phyloP scores from a whole-genome alignment of 2,888 invertebrate genomes.

The Neria commutata region DNA sequence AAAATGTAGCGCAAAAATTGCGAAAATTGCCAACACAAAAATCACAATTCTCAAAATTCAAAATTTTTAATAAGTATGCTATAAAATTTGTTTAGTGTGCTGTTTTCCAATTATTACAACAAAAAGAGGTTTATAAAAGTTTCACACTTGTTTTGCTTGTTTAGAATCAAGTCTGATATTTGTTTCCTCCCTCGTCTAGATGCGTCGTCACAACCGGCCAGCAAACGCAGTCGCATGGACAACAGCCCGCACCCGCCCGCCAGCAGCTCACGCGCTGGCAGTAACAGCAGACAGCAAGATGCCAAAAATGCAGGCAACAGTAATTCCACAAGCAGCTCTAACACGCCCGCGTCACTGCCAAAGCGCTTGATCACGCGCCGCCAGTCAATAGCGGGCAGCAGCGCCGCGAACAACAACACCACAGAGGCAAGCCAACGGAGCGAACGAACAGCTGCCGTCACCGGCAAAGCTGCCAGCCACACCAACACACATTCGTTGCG shows the following conservation, averaged over 20 bases:
- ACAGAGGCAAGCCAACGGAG: conserved; percentile 27
- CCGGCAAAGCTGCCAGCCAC: conserved; percentile 23
- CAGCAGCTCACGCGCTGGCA: conserved; percentile 2
- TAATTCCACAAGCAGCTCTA: not conserved
- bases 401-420: conserved; percentile 19
- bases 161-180: not conserved
- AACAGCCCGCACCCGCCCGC: conserved; percentile 13
- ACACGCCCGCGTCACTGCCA: conserved; percentile 25
- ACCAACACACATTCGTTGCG: conserved; percentile 50
- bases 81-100: not conserved
- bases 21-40: not conserved
- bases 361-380: conserved; percentile 58
- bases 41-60: not conserved
- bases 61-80: not conserved
- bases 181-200: not conserved
- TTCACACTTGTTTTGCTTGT: not conserved
- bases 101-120: not conserved
- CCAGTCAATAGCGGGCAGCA: conserved; percentile 57
- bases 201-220: conserved; percentile 27
- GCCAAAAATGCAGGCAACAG: not conserved
- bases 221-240: conserved; percentile 18
- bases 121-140: not conserved
- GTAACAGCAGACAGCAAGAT: not conserved
- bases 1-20: not conserved
- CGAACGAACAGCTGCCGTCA: conserved; percentile 37